A percentile compares a stretch with the other conserved stretches of the same genome.
phyloP scores from a whole-genome alignment of 2,113 vertebrate species.

The Microcebus tavaratra region DNA sequence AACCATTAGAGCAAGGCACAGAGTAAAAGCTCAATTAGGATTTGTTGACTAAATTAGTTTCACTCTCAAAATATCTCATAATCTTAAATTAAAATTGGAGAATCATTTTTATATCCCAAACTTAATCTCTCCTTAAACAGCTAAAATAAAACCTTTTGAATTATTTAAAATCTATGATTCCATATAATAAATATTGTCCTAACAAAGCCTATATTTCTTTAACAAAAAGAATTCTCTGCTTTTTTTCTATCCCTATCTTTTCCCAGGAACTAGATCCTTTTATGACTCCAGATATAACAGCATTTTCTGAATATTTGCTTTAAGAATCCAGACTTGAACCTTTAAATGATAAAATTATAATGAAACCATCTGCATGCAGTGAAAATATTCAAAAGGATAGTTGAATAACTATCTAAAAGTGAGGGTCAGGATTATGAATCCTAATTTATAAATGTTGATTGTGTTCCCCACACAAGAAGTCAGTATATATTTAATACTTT shows the following conservation, averaged over 20 bases:
- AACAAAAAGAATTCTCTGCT: background rate
- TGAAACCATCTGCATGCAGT: background rate
- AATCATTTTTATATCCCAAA: background rate
- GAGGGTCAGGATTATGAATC: background rate
- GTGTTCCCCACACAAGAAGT: background rate
- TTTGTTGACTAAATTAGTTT: background rate
- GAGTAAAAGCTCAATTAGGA: background rate
- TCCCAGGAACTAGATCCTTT: background rate
- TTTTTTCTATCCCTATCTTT: background rate
- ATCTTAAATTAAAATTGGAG: slow-evolving; percentile 39
- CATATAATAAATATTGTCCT: background rate
- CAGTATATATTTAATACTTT: background rate
- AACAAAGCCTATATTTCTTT: background rate
- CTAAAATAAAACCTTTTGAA: slow-evolving; percentile 3
- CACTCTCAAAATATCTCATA: background rate
- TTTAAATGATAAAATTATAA: background rate
- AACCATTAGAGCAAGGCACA: background rate
- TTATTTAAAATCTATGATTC: slow-evolving; percentile 46
- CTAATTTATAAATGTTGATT: background rate
- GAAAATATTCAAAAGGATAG: slow-evolving; percentile 11
- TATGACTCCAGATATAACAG: background rate
- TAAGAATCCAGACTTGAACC: background rate
- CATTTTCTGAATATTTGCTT: slow-evolving; percentile 20
- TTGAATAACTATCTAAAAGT: slow-evolving; percentile 10
- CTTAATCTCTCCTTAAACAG: background rate